These are phyloP conservation scores for Bergia puertoricense DNA, from an alignment of 92 coral and sea anemone species.

Conservation along the genomic window DNA sequence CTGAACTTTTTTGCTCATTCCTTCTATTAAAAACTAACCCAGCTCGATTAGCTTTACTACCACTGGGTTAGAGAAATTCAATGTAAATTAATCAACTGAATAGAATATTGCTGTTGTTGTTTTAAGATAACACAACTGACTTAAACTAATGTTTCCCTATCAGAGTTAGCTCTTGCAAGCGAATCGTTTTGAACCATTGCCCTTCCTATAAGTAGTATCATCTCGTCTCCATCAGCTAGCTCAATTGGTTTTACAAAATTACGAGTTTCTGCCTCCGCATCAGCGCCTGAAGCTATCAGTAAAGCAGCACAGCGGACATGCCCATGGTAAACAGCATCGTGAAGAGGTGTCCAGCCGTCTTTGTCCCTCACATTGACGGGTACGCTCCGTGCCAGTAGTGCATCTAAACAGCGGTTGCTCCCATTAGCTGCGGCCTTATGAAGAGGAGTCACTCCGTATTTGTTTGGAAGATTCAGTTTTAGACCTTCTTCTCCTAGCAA, in stretches of 20 bases:
- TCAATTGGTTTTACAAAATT: conserved; percentile 79
- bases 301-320: conserved; percentile 84
- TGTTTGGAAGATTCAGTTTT: conserved; percentile 50
- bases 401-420: conserved; percentile 73
- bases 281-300: conserved; percentile 81
- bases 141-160: conserved; percentile 20
- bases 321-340: conserved; percentile 83
- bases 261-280: conserved; percentile 75
- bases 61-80: no score
- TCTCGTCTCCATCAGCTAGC: conserved; percentile 79
- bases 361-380: conserved; percentile 72
- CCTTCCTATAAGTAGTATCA: conserved; percentile 83
- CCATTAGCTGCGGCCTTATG: conserved; percentile 89
- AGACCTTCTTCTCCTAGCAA: conserved; percentile 45
- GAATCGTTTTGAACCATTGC: conserved; percentile 63
- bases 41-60: no score
- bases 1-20: no score
- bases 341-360: conserved; percentile 93
- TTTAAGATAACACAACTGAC: no score
- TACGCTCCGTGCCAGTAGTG: conserved; percentile 70
- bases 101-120: no score
- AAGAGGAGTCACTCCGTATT: conserved; percentile 71
- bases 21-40: no score
- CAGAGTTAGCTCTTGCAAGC: neutral
- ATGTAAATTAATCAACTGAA: no score